Evolutionary conservation across 2,113 vertebrate genomes (phyloP), one percentile per base, ranked within the genome.

Genomic region (Cebidichthys violaceus): DNA sequence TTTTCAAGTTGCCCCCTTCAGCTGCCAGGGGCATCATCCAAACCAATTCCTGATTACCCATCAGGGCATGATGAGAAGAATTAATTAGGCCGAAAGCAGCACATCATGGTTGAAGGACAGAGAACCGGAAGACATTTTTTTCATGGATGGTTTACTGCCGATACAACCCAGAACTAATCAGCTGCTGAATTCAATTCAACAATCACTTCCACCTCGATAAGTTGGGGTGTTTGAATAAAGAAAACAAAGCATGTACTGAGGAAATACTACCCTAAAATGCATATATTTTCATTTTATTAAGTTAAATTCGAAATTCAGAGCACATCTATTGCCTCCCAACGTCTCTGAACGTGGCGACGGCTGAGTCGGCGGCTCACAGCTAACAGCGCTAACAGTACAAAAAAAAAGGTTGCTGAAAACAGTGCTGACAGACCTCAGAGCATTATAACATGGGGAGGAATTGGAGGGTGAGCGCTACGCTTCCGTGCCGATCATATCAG

Each of bases 1-100:
- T 87, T 91, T 92, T 91, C 50, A 91, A 92, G 85, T 85, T 24
- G 41, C 29, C 65, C 69, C 43, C 61, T 41, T 71, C 57, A 74
- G 81, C 11, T 84, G 75, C 83, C 61, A 29, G 70, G 61, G 68
- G 67, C 9, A 41, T 74, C 70, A 86, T 90, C 84, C 76, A 83
- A 91, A 92, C 91, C 86, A 90, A 90, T 92, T 88, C 86, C 73
- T 72, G 77, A 92, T 94, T 92, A 90, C 76, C 68, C 75, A 80
- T 73, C 81, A 69, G 87, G 70, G 84, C 82, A 64, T 86, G 86
- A 91, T 88, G 86, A 89, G 74, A 85, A 66, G 55, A 89, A 88
- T 90, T 74, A 82, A 90, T 86, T 87, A 81, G 61, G 70, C 73
- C 43, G 39, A 74, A 90, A 82, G 71, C 43, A 6, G 33, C 33